Conservation (phyloP, 2,113 vertebrate species). For the Xenopus tropicalis region DNA sequence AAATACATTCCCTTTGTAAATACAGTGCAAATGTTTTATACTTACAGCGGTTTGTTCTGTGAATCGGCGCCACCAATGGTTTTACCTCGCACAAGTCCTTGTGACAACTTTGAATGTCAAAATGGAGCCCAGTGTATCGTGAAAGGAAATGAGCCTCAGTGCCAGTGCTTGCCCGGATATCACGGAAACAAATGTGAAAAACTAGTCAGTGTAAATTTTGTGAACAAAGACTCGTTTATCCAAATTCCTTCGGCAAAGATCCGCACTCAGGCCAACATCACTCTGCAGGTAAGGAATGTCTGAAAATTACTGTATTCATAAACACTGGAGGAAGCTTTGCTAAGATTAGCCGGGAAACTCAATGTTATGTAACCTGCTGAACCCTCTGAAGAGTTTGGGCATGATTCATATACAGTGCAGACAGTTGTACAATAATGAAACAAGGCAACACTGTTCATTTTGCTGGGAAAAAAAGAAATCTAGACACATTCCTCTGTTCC, state of each 20-base stretch:
- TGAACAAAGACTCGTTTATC: constrained; percentile 89
- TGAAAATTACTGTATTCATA: background rate
- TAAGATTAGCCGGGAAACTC: too few species aligned
- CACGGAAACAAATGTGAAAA: constrained; percentile 90
- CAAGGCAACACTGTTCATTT: too few species aligned
- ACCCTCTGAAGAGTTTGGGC: background rate
- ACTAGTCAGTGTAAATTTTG: constrained; percentile 88
- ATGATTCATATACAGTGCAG: background rate
- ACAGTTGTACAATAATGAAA: too few species aligned
- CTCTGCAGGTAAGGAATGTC: constrained; percentile 78
- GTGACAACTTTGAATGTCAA: constrained; percentile 91
- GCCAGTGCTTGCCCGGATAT: constrained; percentile 91
- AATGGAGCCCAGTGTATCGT: constrained; percentile 91
- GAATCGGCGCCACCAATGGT: constrained; percentile 96
- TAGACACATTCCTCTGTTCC: too few species aligned
- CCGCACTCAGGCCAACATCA: constrained; percentile 85
- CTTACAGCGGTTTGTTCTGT: constrained; percentile 87
- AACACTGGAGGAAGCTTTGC: background rate
- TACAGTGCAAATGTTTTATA: constrained; percentile 2
- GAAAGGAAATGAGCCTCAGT: constrained; percentile 78
- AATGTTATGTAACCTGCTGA: background rate
- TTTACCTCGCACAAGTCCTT: constrained; percentile 92
- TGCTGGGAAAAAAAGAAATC: too few species aligned
- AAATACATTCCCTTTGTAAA: background rate
- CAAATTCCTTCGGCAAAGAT: constrained; percentile 85